phyloP scores from a whole-genome alignment of 2,888 invertebrate species.

The Thera obeliscata region DNA sequence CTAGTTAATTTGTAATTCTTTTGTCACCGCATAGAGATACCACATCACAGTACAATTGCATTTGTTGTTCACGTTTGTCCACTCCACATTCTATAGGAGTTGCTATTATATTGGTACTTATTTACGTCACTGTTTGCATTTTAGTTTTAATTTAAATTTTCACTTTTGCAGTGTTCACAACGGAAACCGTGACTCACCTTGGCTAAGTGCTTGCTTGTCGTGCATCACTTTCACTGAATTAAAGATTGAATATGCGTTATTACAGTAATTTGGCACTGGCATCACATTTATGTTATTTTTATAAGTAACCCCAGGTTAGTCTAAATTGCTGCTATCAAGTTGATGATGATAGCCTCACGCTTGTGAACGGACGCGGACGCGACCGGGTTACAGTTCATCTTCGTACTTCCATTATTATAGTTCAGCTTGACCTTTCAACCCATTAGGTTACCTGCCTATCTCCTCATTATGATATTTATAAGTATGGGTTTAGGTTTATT shows the following conservation, averaged over 20 bases:
- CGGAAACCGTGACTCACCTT: conserved; percentile 32
- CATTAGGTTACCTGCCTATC: background rate
- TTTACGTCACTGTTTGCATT: conserved; percentile 13
- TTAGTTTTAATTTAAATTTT: conserved; percentile 26
- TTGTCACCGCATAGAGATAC: conserved; percentile 20
- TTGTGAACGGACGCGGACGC: conserved; percentile 27
- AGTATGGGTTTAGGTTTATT: too few species aligned
- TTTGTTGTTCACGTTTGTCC: conserved; percentile 22
- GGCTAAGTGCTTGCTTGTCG: conserved; percentile 31
- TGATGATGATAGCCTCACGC: conserved; percentile 28
- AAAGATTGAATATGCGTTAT: conserved; percentile 38
- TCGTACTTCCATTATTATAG: background rate
- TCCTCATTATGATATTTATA: too few species aligned
- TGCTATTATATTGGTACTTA: background rate
- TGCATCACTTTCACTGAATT: conserved; percentile 43
- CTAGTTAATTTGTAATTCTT: conserved; percentile 16
- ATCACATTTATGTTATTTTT: conserved; percentile 37
- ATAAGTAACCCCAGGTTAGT: conserved; percentile 15
- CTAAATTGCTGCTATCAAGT: conserved; percentile 13
- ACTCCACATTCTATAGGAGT: conserved; percentile 3
- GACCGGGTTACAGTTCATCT: conserved; percentile 31
- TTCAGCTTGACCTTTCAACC: conserved; percentile 8
- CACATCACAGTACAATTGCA: conserved; percentile 27
- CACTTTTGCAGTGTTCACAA: conserved; percentile 24
- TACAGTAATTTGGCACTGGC: conserved; percentile 39